Conservation (phyloP, 1,140 invertebrate genomes). For the Phymastichus coffea region DNA sequence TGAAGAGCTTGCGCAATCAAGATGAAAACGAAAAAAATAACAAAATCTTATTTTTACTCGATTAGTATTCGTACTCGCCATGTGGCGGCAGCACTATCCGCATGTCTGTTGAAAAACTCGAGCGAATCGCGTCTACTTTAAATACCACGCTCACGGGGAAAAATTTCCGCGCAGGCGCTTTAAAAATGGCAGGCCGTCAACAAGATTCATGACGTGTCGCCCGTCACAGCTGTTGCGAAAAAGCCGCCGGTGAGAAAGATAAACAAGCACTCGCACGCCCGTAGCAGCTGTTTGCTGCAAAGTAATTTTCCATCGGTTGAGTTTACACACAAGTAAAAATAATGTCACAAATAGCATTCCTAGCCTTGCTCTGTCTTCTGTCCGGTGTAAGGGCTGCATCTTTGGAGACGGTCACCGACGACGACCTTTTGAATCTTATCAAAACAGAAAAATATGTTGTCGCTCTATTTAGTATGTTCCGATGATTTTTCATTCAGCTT, state of each 20-base stretch:
- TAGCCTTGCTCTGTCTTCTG: slow-evolving; percentile 1
- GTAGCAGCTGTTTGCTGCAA: background rate
- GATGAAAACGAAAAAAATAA: too few species aligned
- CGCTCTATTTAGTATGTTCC: slow-evolving; percentile 70
- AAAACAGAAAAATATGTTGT: slow-evolving; percentile 72
- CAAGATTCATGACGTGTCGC: slow-evolving; percentile 13
- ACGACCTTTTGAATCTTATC: slow-evolving; percentile 71
- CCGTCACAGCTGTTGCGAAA: slow-evolving; percentile 15
- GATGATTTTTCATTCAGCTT: slow-evolving; percentile 1
- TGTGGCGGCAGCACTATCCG: too few species aligned
- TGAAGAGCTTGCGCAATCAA: too few species aligned
- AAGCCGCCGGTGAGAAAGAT: slow-evolving; percentile 2
- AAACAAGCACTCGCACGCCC: background rate
- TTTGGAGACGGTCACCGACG: slow-evolving; percentile 66
- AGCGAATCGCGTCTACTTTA: too few species aligned
- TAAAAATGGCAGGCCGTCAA: background rate
- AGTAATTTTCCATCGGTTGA: too few species aligned
- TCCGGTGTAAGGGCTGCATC: slow-evolving; percentile 8
- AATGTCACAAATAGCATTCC: slow-evolving; percentile 36
- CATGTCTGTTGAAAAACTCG: too few species aligned
- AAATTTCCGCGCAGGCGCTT: slow-evolving; percentile 11
- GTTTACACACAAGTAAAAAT: background rate
- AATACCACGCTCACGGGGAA: too few species aligned
- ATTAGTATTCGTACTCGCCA: too few species aligned
- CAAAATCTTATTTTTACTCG: too few species aligned